A percentile compares a stretch with the other conserved stretches of the same genome.
Evolutionary conservation across 2,113 vertebrate genomes (phyloP).

Genomic region (Carollia perspicillata): DNA sequence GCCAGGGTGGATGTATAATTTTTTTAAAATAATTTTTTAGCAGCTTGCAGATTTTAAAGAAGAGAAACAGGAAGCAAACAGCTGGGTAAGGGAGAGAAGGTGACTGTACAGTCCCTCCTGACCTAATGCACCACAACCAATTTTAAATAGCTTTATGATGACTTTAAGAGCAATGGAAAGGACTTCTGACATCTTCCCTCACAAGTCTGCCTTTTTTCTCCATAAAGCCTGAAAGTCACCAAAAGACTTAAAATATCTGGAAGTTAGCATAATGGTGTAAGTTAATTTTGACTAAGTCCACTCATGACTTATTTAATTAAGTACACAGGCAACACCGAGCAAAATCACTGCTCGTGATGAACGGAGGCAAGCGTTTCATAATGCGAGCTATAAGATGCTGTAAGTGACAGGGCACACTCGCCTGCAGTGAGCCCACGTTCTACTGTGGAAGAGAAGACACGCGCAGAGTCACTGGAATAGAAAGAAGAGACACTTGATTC

Average conservation of each 20-base stretch:
- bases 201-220: background rate
- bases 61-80: background rate
- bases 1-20: no score
- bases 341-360: background rate
- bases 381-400: background rate
- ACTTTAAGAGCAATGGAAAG: background rate
- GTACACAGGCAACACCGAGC: background rate
- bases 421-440: background rate
- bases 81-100: background rate
- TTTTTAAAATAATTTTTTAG: background rate
- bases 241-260: background rate
- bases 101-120: background rate
- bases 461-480: background rate
- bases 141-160: background rate
- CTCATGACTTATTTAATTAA: background rate
- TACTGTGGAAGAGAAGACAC: background rate
- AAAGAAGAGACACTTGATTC: background rate
- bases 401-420: background rate
- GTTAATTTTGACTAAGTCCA: background rate
- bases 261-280: background rate
- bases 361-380: background rate
- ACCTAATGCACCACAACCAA: background rate
- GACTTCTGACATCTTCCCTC: background rate
- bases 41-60: background rate
- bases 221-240: background rate